Conservation (phyloP, 2,888 invertebrate genomes). For the Oscheius myriophilus region DNA sequence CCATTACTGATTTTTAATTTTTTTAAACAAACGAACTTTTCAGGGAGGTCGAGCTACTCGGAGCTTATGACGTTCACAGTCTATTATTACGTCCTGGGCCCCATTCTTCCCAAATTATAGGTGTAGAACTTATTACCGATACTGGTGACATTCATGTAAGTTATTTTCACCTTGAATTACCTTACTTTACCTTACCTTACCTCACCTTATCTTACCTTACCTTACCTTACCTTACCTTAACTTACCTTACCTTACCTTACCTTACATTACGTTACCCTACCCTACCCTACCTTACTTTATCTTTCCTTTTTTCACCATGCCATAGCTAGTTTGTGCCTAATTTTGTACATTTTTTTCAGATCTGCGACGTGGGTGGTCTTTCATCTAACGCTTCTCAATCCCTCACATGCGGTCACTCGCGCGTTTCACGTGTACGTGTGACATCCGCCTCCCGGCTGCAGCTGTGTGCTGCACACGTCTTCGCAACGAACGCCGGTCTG, state of each 20-base stretch:
- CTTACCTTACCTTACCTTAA: too few species aligned
- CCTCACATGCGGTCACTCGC: slow-evolving; percentile 37
- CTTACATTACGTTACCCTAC: too few species aligned
- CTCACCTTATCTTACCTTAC: too few species aligned
- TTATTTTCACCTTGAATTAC: too few species aligned
- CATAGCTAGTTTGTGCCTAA: too few species aligned
- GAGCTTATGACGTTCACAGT: slow-evolving; percentile 45
- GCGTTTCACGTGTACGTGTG: slow-evolving; percentile 47
- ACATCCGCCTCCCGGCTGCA: slow-evolving; percentile 51
- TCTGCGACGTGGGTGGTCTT: slow-evolving; percentile 6
- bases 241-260: too few species aligned
- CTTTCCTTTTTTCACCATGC: too few species aligned
- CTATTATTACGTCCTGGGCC: slow-evolving; percentile 40
- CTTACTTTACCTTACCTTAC: too few species aligned
- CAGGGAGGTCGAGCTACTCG: slow-evolving; percentile 55
- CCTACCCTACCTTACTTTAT: too few species aligned
- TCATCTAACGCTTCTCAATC: slow-evolving; percentile 36
- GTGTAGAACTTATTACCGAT: slow-evolving; percentile 43
- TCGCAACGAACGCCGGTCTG: slow-evolving; percentile 60
- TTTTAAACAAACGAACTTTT: neutral
- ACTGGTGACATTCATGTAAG: slow-evolving; percentile 44
- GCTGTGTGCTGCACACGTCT: slow-evolving; percentile 56
- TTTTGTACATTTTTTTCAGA: neutral
- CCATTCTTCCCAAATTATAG: slow-evolving; percentile 40
- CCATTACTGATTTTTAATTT: neutral